Percentiles rank a stretch among this genome's conserved stretches.
These are phyloP conservation scores for Dioctria rufipes DNA, from an alignment of 2,888 invertebrate genomes.

Conservation along the genomic window DNA sequence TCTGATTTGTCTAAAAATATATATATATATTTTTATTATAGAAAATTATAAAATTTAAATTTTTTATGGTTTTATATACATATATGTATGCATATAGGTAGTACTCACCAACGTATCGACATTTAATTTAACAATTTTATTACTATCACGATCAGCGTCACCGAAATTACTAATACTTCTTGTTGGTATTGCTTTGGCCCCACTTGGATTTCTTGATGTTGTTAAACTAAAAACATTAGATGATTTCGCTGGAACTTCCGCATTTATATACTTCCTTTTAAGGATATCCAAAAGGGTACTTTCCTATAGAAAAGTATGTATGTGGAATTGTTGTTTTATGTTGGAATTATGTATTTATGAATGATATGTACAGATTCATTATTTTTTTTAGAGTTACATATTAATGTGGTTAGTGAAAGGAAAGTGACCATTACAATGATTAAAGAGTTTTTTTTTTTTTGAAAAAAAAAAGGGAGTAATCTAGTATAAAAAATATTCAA, in stretches of 20 bases:
- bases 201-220: constrained; percentile 61
- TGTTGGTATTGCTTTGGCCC: constrained; percentile 66
- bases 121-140: constrained; percentile 73
- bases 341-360: neutral
- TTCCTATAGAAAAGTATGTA: constrained; percentile 60
- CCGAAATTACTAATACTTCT: constrained; percentile 75
- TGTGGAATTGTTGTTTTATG: constrained; percentile 8
- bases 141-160: constrained; percentile 73
- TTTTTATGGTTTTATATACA: neutral
- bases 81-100: neutral
- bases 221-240: constrained; percentile 64
- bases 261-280: constrained; percentile 63
- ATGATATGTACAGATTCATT: neutral
- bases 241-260: constrained; percentile 61
- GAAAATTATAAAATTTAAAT: neutral
- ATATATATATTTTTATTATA: neutral
- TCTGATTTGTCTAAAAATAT: constrained; percentile 25
- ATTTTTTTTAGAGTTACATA: neutral
- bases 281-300: constrained; percentile 62
- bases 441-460: neutral
- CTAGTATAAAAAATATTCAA: neutral
- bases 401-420: constrained; percentile 12
- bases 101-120: constrained; percentile 76
- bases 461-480: neutral
- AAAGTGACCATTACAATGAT: neutral